Base-by-base conservation (phyloP, 2,888 invertebrate genomes). In the Eucera pruinosa region DNA sequence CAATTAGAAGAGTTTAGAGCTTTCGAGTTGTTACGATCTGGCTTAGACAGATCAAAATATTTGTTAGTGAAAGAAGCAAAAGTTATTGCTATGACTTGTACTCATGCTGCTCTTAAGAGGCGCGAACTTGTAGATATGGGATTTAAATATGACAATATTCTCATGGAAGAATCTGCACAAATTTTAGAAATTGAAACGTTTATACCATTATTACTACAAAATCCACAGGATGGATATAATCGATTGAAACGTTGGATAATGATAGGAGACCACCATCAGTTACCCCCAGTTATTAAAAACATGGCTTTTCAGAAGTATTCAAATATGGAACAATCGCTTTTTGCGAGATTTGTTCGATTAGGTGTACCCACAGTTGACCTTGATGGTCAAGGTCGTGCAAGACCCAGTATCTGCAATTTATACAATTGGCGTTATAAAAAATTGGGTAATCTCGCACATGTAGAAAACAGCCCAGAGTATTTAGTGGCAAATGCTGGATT, bases 291-390 rank as follows among this genome's bases (percentile, higher is more conserved):
- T 13, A 99, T 99, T 55, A 99, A 99, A 93, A 99, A 99, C 93
- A 99, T 99, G 97, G 99, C 99, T 7, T 99, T 99, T 93, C 99
- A 99, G 93, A 99, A 99, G 92, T 99, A 98, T 93, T 98, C 98
- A 66, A 99, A 99, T 90, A 99, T 99, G 99, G 99, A 99, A 90
- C 99, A 99, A 93, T 98, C 98, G 65, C 94, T 99, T 48, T 99
- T 99, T 92, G 98, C 99, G 0, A 94, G 99, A 81, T 96, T 99
- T 91, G 99, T 99, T 15, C 94, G 99, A 7, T 94, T 99, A 0
- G 99, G 99, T 0, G 98, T 99, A 1, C 99, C 99, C 0, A 98
- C 98, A 0, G 97, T 99, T 0, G 98, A 99, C 91, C 93, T 99
- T 73, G 99, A 99, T 93, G 98, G 98, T 0, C 99, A 99, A 92